Base-by-base conservation (phyloP, 2,888 invertebrate species). In the Ceramica pisi region DNA sequence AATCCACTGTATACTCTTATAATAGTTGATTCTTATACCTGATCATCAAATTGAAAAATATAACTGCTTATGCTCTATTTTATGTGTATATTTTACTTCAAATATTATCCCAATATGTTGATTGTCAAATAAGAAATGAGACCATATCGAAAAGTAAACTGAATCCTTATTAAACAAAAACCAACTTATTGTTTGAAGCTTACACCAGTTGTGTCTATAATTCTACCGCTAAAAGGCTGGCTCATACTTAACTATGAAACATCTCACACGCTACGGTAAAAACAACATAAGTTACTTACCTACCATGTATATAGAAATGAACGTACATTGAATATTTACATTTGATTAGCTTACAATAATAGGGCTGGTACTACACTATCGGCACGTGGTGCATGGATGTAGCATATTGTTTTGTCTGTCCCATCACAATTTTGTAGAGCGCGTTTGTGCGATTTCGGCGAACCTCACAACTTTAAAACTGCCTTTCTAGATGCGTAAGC, bases 261-360 rank as follows among this genome's bases (percentile, higher is more conserved):
- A 78, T 70, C 60, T 77, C 84, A 85, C 89, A 90, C 88, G 81
- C 89, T 86, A 84, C 67, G 65, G 87, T 86, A 87, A 87, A 86
- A 80, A 86, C 84, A 92, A 92, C 91, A 93, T 94, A 94, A 94
- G 92, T 94, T 92, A 94, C 90, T 78, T 85, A 85, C 48, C 65
- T 82, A 85, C 48, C 64, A 56, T 72, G 67, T 78, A 63, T 81
- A 76, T 81, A 76, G 71, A 85, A 84, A 85, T 91, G 88, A 92
- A 89, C 87, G 82, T 86, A 89, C 89, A 86, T 82, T 84, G 82
- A 87, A 91, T 95, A 94, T 95, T 93, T 94, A 95, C 95, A 94
- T 86, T 87, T 87, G 68, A 73, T 81, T 78, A 71, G 38, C 83
- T 78, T 82, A 80, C 51, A 71, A 60, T 67, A 73, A 83, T 81